Percentiles rank a stretch among this genome's conserved stretches.
Evolutionary conservation across 2,797 vertebrate species (phyloP).

Genomic region (Onychomys torridus): DNA sequence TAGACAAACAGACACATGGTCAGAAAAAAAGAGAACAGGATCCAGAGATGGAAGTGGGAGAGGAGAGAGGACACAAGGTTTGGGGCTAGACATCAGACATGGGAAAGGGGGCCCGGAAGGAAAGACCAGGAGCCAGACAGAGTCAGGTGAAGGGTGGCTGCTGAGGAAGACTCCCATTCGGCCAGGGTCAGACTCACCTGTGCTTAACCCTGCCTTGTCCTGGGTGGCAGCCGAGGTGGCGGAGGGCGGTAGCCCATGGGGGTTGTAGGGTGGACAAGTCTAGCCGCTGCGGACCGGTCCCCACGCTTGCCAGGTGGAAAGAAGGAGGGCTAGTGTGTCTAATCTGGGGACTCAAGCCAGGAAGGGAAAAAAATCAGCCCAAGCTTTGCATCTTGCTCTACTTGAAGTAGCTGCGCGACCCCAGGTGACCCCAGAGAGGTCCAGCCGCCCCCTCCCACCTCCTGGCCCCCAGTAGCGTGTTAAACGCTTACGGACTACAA

Average conservation of each 20-base stretch:
- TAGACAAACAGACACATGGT: background rate
- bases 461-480: slow-evolving; percentile 30
- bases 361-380: slow-evolving; percentile 37
- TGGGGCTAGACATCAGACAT: slow-evolving; percentile 36
- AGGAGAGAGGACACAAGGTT: slow-evolving; percentile 27
- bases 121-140: background rate
- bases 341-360: slow-evolving; percentile 36
- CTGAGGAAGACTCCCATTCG: background rate
- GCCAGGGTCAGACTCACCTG: slow-evolving; percentile 76
- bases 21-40: background rate
- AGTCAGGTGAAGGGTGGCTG: slow-evolving; percentile 60
- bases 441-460: slow-evolving; percentile 61
- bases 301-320: slow-evolving; percentile 51
- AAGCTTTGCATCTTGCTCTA: slow-evolving; percentile 29
- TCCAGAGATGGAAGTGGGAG: background rate
- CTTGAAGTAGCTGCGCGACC: slow-evolving; percentile 17
- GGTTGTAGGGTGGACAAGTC: slow-evolving; percentile 60
- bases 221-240: slow-evolving; percentile 73
- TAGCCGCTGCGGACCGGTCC: slow-evolving; percentile 59
- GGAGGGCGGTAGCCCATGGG: slow-evolving; percentile 81
- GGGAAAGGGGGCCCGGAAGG: background rate
- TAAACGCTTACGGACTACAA: slow-evolving; percentile 69
- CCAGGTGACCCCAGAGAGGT: slow-evolving; percentile 40
- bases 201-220: slow-evolving; percentile 74
- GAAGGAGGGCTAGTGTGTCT: background rate